Evolutionary conservation across 1,140 invertebrate species (phyloP).

Genomic region (Drosophila setifemur): DNA sequence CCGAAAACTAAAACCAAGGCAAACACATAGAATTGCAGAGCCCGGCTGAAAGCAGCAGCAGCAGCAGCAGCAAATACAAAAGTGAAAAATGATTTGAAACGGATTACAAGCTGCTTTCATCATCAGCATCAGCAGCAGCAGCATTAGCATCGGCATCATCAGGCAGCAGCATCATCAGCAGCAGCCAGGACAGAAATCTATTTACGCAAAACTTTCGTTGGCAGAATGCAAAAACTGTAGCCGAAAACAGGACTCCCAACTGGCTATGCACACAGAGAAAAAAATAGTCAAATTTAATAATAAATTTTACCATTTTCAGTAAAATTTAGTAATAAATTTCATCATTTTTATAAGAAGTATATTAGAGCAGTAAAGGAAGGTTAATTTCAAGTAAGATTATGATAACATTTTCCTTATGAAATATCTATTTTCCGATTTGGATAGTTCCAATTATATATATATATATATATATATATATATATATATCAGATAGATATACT

Average conservation of each 20-base stretch:
- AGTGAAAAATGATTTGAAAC: constrained; percentile 80
- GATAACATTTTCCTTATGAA: too few species aligned
- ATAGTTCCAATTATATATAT: too few species aligned
- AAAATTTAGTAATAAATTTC: too few species aligned
- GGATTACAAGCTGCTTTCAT: constrained; percentile 75
- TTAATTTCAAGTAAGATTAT: too few species aligned
- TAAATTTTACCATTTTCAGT: too few species aligned
- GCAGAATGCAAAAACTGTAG: constrained; percentile 61
- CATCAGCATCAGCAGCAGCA: constrained; percentile 35
- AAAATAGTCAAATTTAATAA: neutral
- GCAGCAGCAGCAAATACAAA: constrained; percentile 52
- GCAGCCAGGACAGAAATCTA: constrained; percentile 56
- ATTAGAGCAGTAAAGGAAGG: too few species aligned
- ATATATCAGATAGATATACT: too few species aligned
- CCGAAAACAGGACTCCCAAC: constrained; percentile 28
- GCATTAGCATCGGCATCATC: constrained; percentile 35
- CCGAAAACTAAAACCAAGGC: constrained; percentile 56
- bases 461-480: too few species aligned
- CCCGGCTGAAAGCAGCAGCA: neutral
- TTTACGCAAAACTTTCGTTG: constrained; percentile 71
- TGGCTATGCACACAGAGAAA: neutral
- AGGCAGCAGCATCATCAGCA: constrained; percentile 27
- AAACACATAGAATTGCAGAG: constrained; percentile 43
- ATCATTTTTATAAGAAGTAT: too few species aligned
- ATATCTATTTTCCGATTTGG: too few species aligned